These are phyloP conservation scores for Heliornis fulica DNA, from an alignment of 2,113 vertebrate species.

Conservation along the genomic window DNA sequence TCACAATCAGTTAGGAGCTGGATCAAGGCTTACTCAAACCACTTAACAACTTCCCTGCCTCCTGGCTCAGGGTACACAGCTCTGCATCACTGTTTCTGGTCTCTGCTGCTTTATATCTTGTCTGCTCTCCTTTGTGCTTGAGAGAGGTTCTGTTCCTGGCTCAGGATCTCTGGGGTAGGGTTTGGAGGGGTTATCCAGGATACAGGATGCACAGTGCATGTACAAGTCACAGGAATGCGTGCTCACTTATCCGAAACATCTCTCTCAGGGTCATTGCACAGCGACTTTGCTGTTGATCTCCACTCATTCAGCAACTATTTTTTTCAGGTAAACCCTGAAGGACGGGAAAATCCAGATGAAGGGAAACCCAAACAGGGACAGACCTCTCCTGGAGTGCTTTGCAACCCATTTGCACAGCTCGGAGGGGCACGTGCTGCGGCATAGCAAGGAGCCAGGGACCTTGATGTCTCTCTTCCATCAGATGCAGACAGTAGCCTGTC, in stretches of 20 bases:
- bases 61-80: not conserved
- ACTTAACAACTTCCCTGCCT: not conserved
- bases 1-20: not conserved
- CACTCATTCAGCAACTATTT: fast-evolving
- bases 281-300: not conserved
- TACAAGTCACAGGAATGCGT: not conserved
- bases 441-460: slow-evolving; percentile 7
- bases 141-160: not conserved
- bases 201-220: not conserved
- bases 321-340: not conserved
- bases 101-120: not conserved
- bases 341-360: not conserved
- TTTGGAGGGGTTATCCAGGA: not conserved
- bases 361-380: not conserved
- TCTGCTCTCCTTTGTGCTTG: not conserved
- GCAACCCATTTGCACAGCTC: not conserved
- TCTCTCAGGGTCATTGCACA: not conserved
- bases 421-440: not conserved
- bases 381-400: not conserved
- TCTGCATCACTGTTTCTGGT: fast-evolving
- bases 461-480: slow-evolving; percentile 49
- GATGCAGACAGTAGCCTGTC: slow-evolving; percentile 53
- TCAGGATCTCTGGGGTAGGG: not conserved
- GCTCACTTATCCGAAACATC: not conserved
- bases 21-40: not conserved